Conservation (phyloP, 2,797 vertebrate species). For the Toxotes lorentzi region DNA sequence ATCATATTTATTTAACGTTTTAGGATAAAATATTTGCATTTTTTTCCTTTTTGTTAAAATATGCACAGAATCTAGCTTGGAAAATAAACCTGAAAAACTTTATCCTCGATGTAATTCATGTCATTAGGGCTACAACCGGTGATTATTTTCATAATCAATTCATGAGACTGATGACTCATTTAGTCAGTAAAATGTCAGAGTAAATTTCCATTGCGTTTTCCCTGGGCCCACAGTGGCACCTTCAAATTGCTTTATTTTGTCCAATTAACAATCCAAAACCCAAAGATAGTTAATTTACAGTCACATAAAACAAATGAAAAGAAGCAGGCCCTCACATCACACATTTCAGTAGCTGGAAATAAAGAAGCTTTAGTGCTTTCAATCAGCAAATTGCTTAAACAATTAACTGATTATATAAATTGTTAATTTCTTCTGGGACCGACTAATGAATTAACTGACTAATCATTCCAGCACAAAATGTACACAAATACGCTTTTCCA, state of each 20-base stretch:
- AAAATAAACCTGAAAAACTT: background rate
- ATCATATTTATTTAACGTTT: background rate
- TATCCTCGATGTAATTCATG: background rate
- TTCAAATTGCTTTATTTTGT: slow-evolving; percentile 9
- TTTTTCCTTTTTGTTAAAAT: background rate
- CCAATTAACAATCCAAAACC: background rate
- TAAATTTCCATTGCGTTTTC: background rate
- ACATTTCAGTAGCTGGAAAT: background rate
- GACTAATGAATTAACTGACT: background rate
- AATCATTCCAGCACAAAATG: background rate
- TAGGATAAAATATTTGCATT: too few relatives aligned
- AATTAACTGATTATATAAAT: background rate
- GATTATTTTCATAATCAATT: background rate
- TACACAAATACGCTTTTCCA: background rate
- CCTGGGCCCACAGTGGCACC: background rate
- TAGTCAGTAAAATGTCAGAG: background rate
- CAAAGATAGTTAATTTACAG: background rate
- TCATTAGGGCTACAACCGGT: background rate
- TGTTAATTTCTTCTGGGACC: background rate
- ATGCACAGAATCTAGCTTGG: background rate
- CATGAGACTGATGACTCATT: slow-evolving; percentile 10
- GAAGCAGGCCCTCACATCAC: background rate
- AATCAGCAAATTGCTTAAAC: background rate
- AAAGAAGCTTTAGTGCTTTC: background rate
- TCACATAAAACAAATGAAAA: background rate